Conservation (phyloP, 2,888 invertebrate genomes). For the Leptinotarsa rubiginosa region DNA sequence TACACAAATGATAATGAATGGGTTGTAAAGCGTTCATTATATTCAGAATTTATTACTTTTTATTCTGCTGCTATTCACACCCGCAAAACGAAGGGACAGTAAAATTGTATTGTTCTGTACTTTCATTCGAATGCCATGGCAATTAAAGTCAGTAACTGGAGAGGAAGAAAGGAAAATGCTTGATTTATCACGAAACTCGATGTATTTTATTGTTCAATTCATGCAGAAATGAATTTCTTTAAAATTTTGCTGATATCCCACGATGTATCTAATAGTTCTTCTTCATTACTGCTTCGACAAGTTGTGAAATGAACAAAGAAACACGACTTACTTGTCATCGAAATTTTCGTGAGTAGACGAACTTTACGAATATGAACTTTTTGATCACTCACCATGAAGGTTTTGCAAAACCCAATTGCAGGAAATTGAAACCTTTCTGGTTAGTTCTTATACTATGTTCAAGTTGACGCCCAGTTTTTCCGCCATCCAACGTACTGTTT, state of each 20-base stretch:
- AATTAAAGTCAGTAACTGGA: conserved; percentile 4
- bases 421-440: too few species aligned
- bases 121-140: neutral
- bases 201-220: neutral
- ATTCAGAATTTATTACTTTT: conserved; percentile 4
- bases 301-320: too few species aligned
- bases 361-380: too few species aligned
- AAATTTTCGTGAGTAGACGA: too few species aligned
- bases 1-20: conserved; percentile 6
- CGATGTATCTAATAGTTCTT: too few species aligned
- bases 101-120: conserved; percentile 8
- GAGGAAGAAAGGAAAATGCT: neutral
- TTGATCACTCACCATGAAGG: too few species aligned
- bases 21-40: conserved; percentile 10
- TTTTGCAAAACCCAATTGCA: too few species aligned
- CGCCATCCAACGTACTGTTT: too few species aligned
- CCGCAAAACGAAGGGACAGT: neutral
- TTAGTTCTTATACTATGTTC: too few species aligned
- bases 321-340: too few species aligned
- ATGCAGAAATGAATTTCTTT: neutral
- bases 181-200: neutral
- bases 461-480: too few species aligned
- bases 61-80: conserved; percentile 5
- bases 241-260: neutral
- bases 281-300: too few species aligned